Conservation (phyloP, 2,797 vertebrate species). For the Alosa sapidissima region DNA sequence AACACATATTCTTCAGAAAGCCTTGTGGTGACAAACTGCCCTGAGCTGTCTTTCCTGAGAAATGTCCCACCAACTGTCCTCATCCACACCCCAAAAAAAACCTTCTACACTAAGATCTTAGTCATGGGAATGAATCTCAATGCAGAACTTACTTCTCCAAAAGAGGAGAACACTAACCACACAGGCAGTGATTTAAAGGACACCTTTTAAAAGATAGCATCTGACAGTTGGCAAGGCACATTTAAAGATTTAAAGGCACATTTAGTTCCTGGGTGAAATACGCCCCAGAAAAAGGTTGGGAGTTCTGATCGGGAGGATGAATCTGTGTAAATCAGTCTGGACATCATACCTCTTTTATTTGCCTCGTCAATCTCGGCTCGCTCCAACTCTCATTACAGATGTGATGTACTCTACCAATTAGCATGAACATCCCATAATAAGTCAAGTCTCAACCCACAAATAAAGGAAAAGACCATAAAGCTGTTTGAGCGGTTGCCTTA, state of each 20-base stretch:
- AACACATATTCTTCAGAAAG: background rate
- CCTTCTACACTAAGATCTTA: background rate
- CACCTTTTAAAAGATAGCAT: background rate
- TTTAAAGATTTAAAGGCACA: conserved; percentile 3
- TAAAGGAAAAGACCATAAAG: background rate
- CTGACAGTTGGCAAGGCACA: conserved; percentile 16
- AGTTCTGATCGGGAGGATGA: background rate
- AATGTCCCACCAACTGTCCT: background rate
- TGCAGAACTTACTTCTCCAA: background rate
- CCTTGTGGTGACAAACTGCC: background rate
- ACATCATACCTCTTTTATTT: background rate
- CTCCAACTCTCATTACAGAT: background rate
- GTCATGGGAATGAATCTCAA: background rate
- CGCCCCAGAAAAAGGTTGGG: background rate
- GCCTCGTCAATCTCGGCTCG: background rate
- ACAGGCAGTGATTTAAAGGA: conserved; percentile 1
- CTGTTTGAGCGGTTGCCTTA: background rate
- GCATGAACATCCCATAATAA: background rate
- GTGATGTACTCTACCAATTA: background rate
- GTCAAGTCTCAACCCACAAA: background rate
- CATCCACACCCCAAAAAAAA: background rate
- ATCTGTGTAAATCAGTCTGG: background rate
- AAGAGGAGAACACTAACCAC: background rate
- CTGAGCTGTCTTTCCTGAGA: background rate
- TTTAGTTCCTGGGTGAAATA: conserved; percentile 4